Conservation (phyloP, 2,113 vertebrate genomes). For the Rynchops niger region DNA sequence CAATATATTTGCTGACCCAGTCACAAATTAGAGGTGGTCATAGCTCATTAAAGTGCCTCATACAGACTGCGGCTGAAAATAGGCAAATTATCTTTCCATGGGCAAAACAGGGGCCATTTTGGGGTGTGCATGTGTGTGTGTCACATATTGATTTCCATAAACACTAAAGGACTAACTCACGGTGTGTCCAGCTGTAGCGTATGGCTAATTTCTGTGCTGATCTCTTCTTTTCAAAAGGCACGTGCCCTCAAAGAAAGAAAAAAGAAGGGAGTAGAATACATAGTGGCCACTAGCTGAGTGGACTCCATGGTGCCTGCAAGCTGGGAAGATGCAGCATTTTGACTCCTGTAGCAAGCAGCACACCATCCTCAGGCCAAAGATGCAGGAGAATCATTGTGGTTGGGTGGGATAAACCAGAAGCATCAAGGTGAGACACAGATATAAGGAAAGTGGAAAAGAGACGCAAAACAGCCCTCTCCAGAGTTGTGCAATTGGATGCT, state of each 20-base stretch:
- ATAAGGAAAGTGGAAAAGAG: neutral
- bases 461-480: neutral
- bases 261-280: neutral
- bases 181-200: neutral
- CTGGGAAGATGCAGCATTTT: neutral
- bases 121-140: neutral
- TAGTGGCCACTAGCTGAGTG: neutral
- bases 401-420: neutral
- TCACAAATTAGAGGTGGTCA: neutral
- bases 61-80: neutral
- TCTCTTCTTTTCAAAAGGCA: neutral
- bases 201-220: neutral
- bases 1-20: neutral
- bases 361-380: neutral
- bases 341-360: neutral
- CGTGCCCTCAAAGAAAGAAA: neutral
- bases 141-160: neutral
- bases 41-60: neutral
- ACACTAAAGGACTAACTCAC: neutral
- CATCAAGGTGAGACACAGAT: neutral
- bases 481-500: neutral
- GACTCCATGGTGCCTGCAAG: fast-evolving
- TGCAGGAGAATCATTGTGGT: neutral
- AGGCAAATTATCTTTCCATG: neutral
- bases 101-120: neutral